These are phyloP conservation scores for Petrocephalus zakoni DNA, from an alignment of 2,113 vertebrate genomes.

Conservation along the genomic window DNA sequence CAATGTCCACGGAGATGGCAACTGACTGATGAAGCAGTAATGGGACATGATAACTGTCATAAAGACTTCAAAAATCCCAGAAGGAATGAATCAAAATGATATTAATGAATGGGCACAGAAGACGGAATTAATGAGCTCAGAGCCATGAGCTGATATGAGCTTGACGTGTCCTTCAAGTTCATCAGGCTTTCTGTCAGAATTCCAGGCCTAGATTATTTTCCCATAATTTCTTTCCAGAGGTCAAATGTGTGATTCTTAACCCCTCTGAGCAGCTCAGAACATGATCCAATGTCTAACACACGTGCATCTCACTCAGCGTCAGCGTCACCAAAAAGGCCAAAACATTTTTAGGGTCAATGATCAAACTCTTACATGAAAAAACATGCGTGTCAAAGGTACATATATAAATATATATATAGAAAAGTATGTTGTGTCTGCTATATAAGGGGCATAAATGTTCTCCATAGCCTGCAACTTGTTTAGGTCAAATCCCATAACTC, in stretches of 20 bases:
- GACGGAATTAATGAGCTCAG: conserved; percentile 19
- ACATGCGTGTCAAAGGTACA: background rate
- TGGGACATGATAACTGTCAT: background rate
- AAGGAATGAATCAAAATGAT: conserved; percentile 13
- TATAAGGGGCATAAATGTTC: background rate
- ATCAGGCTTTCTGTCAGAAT: background rate
- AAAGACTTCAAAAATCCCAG: conserved; percentile 2
- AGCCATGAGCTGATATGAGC: conserved; percentile 14
- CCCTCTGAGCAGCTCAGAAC: background rate
- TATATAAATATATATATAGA: background rate
- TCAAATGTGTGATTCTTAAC: background rate
- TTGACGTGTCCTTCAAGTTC: background rate
- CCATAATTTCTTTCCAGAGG: background rate
- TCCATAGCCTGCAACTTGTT: background rate
- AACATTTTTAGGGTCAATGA: background rate
- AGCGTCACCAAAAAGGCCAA: background rate
- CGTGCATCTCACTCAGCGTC: background rate
- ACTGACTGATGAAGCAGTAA: conserved; percentile 10
- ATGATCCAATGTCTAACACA: background rate
- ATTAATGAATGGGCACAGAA: conserved; percentile 19
- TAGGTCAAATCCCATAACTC: no score
- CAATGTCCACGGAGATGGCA: conserved; percentile 1
- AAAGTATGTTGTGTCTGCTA: background rate
- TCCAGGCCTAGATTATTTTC: background rate
- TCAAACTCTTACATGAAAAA: background rate